These are phyloP conservation scores for Callospermophilus lateralis DNA, from an alignment of 2,113 vertebrate species.

Conservation along the genomic window DNA sequence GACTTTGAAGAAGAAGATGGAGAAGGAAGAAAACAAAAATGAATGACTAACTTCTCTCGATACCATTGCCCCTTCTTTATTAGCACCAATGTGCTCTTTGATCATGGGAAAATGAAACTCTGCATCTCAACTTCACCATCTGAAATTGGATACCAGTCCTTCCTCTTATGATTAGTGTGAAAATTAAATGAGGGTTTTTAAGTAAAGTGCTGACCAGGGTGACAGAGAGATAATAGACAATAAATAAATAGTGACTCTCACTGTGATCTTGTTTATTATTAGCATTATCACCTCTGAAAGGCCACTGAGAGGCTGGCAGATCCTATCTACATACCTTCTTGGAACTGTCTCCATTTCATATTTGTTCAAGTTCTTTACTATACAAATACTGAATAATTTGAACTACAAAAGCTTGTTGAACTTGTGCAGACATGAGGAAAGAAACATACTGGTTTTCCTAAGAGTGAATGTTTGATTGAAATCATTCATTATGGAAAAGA, in stretches of 20 bases:
- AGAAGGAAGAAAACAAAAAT: background rate
- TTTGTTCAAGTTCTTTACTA: background rate
- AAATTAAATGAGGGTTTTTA: conserved; percentile 22
- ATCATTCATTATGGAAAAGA: background rate
- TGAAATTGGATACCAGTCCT: background rate
- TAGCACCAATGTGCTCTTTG: background rate
- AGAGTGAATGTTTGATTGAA: conserved; percentile 39
- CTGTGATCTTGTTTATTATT: conserved; percentile 21
- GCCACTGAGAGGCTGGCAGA: background rate
- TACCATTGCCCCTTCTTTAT: background rate
- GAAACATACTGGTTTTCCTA: conserved; percentile 57
- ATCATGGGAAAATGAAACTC: background rate
- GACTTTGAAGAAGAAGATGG: background rate
- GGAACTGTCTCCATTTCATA: background rate
- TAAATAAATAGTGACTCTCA: conserved; percentile 29
- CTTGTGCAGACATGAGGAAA: background rate
- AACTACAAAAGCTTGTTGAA: conserved; percentile 9
- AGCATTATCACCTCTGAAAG: conserved; percentile 6
- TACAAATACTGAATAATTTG: background rate
- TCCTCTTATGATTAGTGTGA: background rate
- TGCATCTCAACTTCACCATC: background rate
- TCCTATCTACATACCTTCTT: background rate
- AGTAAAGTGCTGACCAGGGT: background rate
- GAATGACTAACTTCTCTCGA: background rate
- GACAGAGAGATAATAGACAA: background rate